Conservation (phyloP, 2,113 vertebrate species). For the Anarrhichthys ocellatus region DNA sequence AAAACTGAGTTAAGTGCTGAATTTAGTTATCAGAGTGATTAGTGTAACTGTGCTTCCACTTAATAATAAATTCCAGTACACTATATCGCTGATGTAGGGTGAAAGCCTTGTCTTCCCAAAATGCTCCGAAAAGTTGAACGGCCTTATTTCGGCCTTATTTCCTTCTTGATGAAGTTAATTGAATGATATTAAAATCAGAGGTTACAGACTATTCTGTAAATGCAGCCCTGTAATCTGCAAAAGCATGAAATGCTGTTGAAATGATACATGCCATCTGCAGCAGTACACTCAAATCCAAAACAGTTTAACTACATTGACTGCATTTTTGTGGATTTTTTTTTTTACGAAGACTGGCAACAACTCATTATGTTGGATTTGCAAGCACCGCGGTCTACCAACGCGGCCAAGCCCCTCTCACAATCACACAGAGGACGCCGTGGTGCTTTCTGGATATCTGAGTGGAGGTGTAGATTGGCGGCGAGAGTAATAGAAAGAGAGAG, state of each 20-base stretch:
- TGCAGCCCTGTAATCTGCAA: conserved; percentile 29
- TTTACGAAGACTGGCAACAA: conserved; percentile 51
- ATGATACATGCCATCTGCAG: conserved; percentile 39
- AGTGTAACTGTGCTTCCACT: conserved; percentile 13
- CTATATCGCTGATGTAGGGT: neutral
- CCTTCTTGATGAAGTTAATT: conserved; percentile 9
- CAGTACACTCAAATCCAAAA: conserved; percentile 27
- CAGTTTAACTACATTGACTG: conserved; percentile 29
- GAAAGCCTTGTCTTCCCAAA: conserved; percentile 11
- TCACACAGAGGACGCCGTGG: conserved; percentile 36
- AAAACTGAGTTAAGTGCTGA: conserved; percentile 25
- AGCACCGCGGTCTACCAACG: conserved; percentile 40
- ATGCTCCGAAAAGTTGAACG: neutral
- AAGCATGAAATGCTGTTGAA: conserved; percentile 26
- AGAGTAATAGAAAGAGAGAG: conserved; percentile 34
- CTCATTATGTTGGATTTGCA: conserved; percentile 51
- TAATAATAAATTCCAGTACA: neutral
- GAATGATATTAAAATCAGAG: conserved; percentile 13
- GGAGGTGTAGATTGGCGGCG: conserved; percentile 37
- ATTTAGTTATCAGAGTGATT: conserved; percentile 34
- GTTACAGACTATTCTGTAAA: neutral
- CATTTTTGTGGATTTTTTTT: conserved; percentile 57
- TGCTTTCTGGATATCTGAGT: conserved; percentile 40
- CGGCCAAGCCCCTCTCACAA: conserved; percentile 46
- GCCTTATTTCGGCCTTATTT: neutral